Percentiles rank a stretch among this genome's conserved stretches.
phyloP scores from a whole-genome alignment of 2,113 vertebrate genomes.

The Sula dactylatra region DNA sequence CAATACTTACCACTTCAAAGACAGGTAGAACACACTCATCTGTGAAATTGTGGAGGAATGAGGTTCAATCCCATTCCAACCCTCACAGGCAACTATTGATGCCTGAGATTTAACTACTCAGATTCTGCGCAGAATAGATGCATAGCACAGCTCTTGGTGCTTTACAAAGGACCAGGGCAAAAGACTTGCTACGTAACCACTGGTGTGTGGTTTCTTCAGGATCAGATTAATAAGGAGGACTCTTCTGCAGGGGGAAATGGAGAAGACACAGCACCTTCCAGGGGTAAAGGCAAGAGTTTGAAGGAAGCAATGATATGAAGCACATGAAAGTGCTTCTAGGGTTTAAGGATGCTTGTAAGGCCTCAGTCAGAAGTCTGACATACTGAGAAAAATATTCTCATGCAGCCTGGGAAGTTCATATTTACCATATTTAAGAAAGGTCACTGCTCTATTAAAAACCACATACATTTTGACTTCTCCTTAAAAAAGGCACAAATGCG shows the following conservation, averaged over 20 bases:
- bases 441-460: not conserved
- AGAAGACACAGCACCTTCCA: not conserved
- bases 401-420: not conserved
- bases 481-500: not conserved
- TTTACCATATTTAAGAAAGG: not conserved
- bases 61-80: constrained; percentile 4
- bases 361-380: not conserved
- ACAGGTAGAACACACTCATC: not conserved
- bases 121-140: not conserved
- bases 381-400: not conserved
- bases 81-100: not conserved
- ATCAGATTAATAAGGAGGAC: not conserved
- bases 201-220: not conserved
- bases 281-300: not conserved
- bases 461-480: not conserved
- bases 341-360: not conserved
- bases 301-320: not conserved
- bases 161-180: not conserved
- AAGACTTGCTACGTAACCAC: not conserved
- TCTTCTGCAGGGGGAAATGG: not conserved
- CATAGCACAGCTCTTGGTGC: not conserved
- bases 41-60: not conserved
- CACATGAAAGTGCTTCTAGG: not conserved
- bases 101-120: not conserved
- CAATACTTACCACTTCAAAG: constrained; percentile 30